Evolutionary conservation across 1,140 invertebrate genomes (phyloP).

Genomic region (Drosophila seguyi): DNA sequence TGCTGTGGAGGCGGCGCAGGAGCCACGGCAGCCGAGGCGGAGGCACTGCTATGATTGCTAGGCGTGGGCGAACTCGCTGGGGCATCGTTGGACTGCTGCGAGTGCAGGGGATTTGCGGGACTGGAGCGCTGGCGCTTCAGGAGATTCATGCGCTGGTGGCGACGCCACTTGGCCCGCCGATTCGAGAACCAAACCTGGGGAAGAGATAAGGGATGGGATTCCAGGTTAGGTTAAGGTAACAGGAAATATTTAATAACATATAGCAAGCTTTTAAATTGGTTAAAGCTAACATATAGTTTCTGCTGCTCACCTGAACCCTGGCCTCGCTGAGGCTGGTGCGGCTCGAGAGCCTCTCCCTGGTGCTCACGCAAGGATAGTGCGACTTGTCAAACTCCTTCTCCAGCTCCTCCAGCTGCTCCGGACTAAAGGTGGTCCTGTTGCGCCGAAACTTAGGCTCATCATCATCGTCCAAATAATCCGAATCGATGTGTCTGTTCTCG

Average conservation of each 20-base stretch:
- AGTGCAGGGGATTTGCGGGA: conserved; percentile 74
- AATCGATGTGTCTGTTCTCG: conserved; percentile 86
- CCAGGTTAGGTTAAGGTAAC: background rate
- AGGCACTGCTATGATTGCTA: conserved; percentile 74
- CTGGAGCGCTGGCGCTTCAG: conserved; percentile 90
- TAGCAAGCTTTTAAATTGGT: background rate
- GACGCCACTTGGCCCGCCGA: conserved; percentile 98
- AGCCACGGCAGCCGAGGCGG: conserved; percentile 55
- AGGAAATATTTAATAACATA: too few species aligned
- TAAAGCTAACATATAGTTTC: background rate
- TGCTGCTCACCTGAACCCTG: conserved; percentile 94
- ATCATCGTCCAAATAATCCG: conserved; percentile 90
- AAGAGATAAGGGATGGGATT: background rate
- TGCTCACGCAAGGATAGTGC: conserved; percentile 98
- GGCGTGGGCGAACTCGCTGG: conserved; percentile 75
- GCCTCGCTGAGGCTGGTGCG: conserved; percentile 98
- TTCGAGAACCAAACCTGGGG: conserved; percentile 98
- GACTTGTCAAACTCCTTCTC: conserved; percentile 98
- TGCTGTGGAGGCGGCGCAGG: conserved; percentile 56
- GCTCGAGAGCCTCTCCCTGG: conserved; percentile 94
- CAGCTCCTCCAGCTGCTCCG: conserved; percentile 96
- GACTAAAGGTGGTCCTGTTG: conserved; percentile 97
- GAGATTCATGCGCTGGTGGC: conserved; percentile 97
- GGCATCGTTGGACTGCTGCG: conserved; percentile 78
- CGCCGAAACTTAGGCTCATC: conserved; percentile 96